phyloP scores from a whole-genome alignment of 1,140 invertebrate genomes.

The Cydia fagiglandana region DNA sequence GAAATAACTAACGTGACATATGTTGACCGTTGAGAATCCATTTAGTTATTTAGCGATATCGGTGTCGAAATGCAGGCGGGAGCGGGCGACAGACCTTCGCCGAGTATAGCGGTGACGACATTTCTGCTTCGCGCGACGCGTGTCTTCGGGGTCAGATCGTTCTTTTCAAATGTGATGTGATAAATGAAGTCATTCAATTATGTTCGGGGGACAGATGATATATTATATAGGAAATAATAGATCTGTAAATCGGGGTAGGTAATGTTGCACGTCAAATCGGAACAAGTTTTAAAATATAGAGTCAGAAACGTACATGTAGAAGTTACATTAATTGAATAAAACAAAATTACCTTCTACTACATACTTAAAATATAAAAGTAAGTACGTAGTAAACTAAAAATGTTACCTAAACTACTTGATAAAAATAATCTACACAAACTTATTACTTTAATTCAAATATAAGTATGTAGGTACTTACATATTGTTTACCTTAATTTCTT shows the following conservation, averaged over 20 bases:
- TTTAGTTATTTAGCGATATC: slow-evolving; percentile 23
- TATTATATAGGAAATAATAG: not conserved
- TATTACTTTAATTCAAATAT: too few species aligned
- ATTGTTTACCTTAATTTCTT: too few species aligned
- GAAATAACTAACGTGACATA: slow-evolving; percentile 4
- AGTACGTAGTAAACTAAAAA: too few species aligned
- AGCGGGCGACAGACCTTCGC: slow-evolving; percentile 65
- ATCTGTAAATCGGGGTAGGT: not conserved
- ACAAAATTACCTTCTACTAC: too few species aligned
- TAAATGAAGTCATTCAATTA: slow-evolving; percentile 23
- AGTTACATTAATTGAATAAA: too few species aligned
- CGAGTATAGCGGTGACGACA: slow-evolving; percentile 73
- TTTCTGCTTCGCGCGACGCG: slow-evolving; percentile 35
- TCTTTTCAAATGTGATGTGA: slow-evolving; percentile 5
- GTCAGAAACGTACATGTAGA: too few species aligned
- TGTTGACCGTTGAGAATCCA: slow-evolving; percentile 9
- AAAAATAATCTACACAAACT: too few species aligned
- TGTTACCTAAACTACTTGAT: too few species aligned
- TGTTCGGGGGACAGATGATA: not conserved
- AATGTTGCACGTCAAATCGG: not conserved
- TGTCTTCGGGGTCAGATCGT: slow-evolving; percentile 29
- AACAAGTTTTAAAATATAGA: not conserved
- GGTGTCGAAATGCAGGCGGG: slow-evolving; percentile 42
- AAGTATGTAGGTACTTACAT: too few species aligned
- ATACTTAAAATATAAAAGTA: too few species aligned